Evolutionary conservation across 2,113 vertebrate species (phyloP).

Genomic region (Probosciger aterrimus): DNA sequence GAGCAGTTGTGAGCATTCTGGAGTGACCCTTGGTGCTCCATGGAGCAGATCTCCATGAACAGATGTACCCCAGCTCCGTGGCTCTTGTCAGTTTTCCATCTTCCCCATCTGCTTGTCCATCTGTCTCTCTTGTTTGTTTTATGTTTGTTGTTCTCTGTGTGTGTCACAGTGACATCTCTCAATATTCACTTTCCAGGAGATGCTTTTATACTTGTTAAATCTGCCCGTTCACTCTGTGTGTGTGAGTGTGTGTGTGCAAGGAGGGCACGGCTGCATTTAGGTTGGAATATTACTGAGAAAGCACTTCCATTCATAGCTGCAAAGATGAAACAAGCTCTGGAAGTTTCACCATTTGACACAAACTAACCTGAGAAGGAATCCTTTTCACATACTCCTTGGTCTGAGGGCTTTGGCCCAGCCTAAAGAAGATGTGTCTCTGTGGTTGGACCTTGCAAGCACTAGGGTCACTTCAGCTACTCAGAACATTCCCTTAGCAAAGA

Average conservation of each 20-base stretch:
- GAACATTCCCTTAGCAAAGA: background rate
- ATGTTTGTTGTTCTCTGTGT: constrained; percentile 11
- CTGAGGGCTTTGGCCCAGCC: background rate
- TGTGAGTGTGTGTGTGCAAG: background rate
- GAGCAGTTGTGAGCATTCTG: background rate
- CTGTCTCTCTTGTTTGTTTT: constrained; percentile 45
- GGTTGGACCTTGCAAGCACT: background rate
- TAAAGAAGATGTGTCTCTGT: background rate
- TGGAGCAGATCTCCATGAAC: background rate
- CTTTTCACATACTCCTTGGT: background rate
- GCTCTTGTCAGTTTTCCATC: constrained; percentile 22
- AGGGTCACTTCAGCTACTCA: background rate
- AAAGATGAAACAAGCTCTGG: background rate
- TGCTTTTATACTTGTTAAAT: background rate
- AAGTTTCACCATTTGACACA: background rate
- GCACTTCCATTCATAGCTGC: background rate
- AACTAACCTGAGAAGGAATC: background rate
- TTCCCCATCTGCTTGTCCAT: constrained; percentile 35
- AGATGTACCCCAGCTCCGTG: background rate
- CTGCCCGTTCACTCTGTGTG: background rate
- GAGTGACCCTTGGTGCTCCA: background rate
- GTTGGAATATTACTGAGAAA: background rate
- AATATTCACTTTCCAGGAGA: background rate
- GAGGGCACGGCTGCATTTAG: background rate
- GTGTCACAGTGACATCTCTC: background rate